Conservation (phyloP, 2,113 vertebrate genomes). For the Oriolus oriolus region DNA sequence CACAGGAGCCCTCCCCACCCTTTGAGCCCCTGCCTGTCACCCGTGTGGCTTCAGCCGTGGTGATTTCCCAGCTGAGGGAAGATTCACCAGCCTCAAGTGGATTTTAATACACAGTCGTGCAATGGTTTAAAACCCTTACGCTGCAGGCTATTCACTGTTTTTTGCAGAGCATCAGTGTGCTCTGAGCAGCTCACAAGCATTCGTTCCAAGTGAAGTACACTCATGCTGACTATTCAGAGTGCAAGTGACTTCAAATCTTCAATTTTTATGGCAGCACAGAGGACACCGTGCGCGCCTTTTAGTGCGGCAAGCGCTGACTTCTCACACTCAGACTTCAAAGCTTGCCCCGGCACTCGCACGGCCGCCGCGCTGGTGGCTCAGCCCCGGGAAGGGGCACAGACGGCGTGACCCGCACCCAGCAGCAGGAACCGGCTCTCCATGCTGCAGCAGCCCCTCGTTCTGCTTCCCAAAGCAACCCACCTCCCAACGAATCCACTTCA, state of each 20-base stretch:
- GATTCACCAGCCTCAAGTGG: not conserved
- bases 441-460: rapidly evolving
- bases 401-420: not conserved
- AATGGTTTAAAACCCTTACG: not conserved
- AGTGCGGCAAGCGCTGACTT: not conserved
- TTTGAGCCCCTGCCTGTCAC: not conserved
- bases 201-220: not conserved
- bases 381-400: not conserved
- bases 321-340: rapidly evolving
- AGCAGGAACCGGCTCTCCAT: rapidly evolving
- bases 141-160: too few relatives aligned
- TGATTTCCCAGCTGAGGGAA: not conserved
- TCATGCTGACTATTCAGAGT: not conserved
- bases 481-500: not conserved
- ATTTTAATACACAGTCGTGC: not conserved
- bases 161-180: not conserved
- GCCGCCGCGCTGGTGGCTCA: not conserved
- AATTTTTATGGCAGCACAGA: not conserved
- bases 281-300: rapidly evolving
- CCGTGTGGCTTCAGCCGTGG: rapidly evolving
- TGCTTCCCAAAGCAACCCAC: not conserved
- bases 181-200: not conserved
- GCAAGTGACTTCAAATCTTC: not conserved
- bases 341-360: rapidly evolving
- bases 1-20: not conserved